Base-by-base conservation (phyloP, 2,797 vertebrate species). In the Rallus crepitans region DNA sequence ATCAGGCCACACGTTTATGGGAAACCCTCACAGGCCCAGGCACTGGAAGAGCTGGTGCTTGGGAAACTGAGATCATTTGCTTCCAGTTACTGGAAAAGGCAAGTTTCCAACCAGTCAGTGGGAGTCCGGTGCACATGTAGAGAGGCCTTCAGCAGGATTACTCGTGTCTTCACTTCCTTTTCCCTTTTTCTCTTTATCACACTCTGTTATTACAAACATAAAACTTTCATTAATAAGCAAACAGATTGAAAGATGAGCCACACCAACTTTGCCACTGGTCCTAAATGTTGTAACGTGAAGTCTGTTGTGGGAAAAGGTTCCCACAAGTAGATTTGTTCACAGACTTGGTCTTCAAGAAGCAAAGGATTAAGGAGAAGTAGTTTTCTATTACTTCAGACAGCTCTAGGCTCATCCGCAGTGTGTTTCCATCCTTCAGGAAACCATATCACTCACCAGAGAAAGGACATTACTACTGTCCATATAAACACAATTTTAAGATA, bases 91-190 rank as follows among this genome's bases (percentile, higher is more conserved):
- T 59, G 39, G 63, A 72, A 83, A 6, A 40, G 28, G 18, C 15
- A 66, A 15, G 17, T 33, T 81, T 71, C 40, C 1, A 2, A 55
- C 10, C 57, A 39, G 33, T 10, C 0, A 0, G 24, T 52, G n/a
- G 25, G 55, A 82, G 15, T 55, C 18, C 6, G 23, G 42, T 1
- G 0, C 12, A 8, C 12, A 48, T 7, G 1, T 13, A 35, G 25
- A 55, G 61, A 5, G 14, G 21, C 40, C 24, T 73, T 17, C 42
- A 33, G 27, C 4, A 33, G 30, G 11, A 65, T 47, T 37, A 64
- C 6, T 24, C 61, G 6, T 25, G 21, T 21, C 60, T 53, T 82
- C n/a, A 50, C 52, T n/a, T 31, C n/a, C 40, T 78, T 18, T 21
- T 50, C 30, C 23, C 8, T 53, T 76, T 89, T 65, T 23, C 9